Base-by-base conservation (phyloP, 2,113 vertebrate species). In the Buteo buteo region DNA sequence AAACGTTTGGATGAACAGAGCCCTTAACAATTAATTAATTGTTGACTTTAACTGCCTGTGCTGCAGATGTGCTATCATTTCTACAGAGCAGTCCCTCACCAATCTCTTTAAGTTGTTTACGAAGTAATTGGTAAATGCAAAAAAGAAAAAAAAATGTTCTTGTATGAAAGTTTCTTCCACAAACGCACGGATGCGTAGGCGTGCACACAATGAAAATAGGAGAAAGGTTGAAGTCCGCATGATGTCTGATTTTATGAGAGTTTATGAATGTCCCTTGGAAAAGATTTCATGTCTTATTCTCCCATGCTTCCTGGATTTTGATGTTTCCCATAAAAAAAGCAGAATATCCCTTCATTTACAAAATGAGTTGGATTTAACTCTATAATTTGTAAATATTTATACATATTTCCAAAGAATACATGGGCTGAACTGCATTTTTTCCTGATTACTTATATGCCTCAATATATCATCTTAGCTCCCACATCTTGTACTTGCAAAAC, bases 301-400 rank as follows among this genome's bases (percentile, higher is more conserved):
- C 66, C 81, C 94, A 67, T 92, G 57, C 90, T 95, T 97, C 96
- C 93, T 94, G 88, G 82, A 96, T 91, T 91, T 95, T 94, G 92
- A 87, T 86, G 80, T 90, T 97, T 97, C 94, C 83, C 93, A 94
- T 97, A 57, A 97, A 96, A 91, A 90, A 95, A 92, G 92, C 66
- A 94, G 85, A 89, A 96, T 97, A 97, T 97, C 97, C 95, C 94
- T 98, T 98, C 94, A 97, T 97, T 98, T 98, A 97, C 93, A 97
- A 94, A 96, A 96, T 92, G 95, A 97, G 82, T 97, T 98, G 97
- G 97, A 97, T 97, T 98, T 98, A 97, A 97, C 82, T 97, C 83
- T 82, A 92, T 97, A 96, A 97, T 97, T 97, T 98, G 87, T 98
- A 98, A 98, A 98, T 98, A 98, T 98, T 98, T 98, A 97, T 98